Evolutionary conservation across 2,113 vertebrate genomes (phyloP).

Genomic region (Paradoxurus hermaphroditus): DNA sequence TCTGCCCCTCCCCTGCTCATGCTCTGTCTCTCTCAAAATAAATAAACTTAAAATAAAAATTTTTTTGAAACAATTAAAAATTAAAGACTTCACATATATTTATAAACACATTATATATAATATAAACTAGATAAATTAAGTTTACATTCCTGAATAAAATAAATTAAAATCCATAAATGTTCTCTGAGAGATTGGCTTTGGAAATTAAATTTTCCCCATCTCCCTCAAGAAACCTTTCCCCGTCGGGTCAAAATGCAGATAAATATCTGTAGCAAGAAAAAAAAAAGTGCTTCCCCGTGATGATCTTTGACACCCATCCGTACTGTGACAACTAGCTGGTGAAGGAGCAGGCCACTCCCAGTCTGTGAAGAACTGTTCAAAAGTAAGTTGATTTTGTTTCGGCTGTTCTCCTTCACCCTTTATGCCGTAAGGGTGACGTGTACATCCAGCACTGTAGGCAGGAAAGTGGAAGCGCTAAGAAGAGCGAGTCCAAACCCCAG

Average conservation of each 20-base stretch:
- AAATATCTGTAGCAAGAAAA: not conserved
- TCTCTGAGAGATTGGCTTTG: not conserved
- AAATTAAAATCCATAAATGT: not conserved
- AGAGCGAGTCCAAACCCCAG: not conserved
- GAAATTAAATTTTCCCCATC: not conserved
- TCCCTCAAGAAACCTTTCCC: not conserved
- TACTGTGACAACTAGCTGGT: not conserved
- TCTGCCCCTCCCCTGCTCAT: too few species aligned
- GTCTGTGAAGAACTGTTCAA: not conserved
- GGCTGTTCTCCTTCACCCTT: not conserved
- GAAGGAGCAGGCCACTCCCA: not conserved
- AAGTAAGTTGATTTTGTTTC: not conserved
- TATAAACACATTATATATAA: not conserved
- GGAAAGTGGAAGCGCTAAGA: not conserved
- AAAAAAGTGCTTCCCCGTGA: not conserved
- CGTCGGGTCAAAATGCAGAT: not conserved
- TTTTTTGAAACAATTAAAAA: not conserved
- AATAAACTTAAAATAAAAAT: too few species aligned
- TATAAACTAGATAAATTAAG: not conserved
- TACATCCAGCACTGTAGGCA: not conserved
- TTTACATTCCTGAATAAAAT: conserved; percentile 22
- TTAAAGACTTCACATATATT: not conserved
- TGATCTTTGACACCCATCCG: not conserved
- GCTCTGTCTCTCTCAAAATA: too few species aligned
- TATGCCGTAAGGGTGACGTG: not conserved